Base-by-base conservation (phyloP, 2,888 invertebrate genomes). In the Diadegma fenestrale region DNA sequence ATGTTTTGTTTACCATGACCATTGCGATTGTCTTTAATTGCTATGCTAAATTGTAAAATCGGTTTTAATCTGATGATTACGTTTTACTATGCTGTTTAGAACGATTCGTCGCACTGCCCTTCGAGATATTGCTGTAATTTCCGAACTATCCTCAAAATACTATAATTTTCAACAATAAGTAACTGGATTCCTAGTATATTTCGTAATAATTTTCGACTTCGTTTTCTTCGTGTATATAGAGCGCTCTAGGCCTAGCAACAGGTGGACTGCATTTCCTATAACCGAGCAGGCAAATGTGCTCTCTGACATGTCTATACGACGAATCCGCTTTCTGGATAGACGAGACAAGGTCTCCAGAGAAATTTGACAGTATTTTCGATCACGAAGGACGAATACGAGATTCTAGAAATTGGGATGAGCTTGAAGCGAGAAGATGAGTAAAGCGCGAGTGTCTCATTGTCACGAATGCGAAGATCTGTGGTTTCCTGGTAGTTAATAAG, bases 231-330 rank as follows among this genome's bases (percentile, higher is more conserved):
- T n/a, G n/a, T n/a, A n/a, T n/a, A n/a, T n/a, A 63, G 76, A 78
- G 73, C 22, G 45, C 61, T 86, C 82, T 90, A 91, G 90, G 91
- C 91, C 89, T 90, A 89, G 91, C 92, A 91, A 91, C 91, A 91
- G 92, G 92, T 92, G 91, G 91, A 87, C 85, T 88, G 90, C 87
- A 88, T 87, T 90, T 85, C 88, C 82, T 58, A n/a, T n/a, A 75
- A 64, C 75, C 73, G 26, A 22, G n/a, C 68, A 48, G 43, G 78
- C 61, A 80, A 82, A 82, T 69, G 83, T 78, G 80, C 72, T 69
- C 72, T 69, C 22, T 54, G 68, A 48, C 79, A 61, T 63, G 37
- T 61, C 64, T 71, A 19, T 48, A n/a, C n/a, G 26, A 71, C 22
- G 48, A 58, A 64, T 66, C 73, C 68, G 30, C 41, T 69, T n/a